Conservation (phyloP, 2,113 vertebrate genomes). For the Plestiodon gilberti region DNA sequence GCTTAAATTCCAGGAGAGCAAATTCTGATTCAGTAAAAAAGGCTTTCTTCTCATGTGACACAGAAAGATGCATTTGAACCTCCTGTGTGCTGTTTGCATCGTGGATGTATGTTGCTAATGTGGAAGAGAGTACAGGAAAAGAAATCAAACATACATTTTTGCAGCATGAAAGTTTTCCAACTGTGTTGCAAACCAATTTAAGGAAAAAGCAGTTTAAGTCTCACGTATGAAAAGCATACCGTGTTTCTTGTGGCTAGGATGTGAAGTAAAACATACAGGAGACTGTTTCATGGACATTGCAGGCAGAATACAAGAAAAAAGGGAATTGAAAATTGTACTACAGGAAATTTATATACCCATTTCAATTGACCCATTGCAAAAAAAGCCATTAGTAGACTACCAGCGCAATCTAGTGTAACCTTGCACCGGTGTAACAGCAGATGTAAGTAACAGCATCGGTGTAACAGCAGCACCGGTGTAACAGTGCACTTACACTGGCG, state of each 20-base stretch:
- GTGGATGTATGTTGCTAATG: not conserved
- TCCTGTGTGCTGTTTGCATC: not conserved
- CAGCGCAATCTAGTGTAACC: no score
- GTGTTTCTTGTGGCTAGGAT: not conserved
- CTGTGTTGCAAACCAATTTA: not conserved
- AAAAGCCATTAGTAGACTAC: not conserved
- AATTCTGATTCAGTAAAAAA: not conserved
- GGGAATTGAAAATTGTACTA: no score
- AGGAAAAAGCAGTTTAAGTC: not conserved
- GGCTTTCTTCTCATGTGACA: not conserved
- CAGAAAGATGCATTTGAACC: not conserved
- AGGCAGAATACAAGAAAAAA: not conserved
- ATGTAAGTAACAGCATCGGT: no score
- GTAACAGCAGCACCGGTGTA: no score
- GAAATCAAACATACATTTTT: not conserved
- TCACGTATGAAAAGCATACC: not conserved
- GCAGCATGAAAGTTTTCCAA: not conserved
- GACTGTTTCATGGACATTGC: not conserved
- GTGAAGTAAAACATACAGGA: not conserved
- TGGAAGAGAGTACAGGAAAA: not conserved
- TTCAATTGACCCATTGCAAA: not conserved
- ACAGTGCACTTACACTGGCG: no score
- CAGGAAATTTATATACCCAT: not conserved
- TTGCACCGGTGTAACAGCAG: no score
- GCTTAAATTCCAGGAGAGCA: not conserved